Evolutionary conservation across 2,888 invertebrate species (phyloP).

Genomic region (Cordilura impudica): DNA sequence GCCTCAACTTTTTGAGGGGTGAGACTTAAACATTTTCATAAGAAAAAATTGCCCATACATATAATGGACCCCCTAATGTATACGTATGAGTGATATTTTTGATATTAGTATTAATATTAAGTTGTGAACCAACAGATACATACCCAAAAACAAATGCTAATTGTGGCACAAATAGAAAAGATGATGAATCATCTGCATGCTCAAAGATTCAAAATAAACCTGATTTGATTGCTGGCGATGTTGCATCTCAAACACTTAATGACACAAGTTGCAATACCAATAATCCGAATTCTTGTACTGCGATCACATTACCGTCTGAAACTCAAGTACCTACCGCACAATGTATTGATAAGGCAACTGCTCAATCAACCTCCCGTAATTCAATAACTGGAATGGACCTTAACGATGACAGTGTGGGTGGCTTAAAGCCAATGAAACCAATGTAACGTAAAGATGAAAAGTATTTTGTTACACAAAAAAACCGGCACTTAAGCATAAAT

Average conservation of each 20-base stretch:
- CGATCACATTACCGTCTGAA: conserved; percentile 16
- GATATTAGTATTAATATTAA: too few relatives aligned
- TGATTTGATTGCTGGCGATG: conserved; percentile 58
- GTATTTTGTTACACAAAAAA: background rate
- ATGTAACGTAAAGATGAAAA: conserved; percentile 65
- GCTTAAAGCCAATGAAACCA: conserved; percentile 64
- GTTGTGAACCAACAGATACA: background rate
- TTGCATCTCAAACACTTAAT: conserved; percentile 56
- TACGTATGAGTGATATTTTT: too few relatives aligned
- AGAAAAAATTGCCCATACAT: too few relatives aligned
- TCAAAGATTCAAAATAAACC: conserved; percentile 39
- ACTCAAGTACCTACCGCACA: conserved; percentile 45
- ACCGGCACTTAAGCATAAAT: background rate
- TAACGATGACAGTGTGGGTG: conserved; percentile 66
- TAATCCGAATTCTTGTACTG: conserved; percentile 63
- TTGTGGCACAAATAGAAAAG: conserved; percentile 12
- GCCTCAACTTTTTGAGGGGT: too few relatives aligned
- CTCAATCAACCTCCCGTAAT: conserved; percentile 66
- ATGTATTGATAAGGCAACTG: too few relatives aligned
- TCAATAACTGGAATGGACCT: conserved; percentile 71
- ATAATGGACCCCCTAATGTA: too few relatives aligned
- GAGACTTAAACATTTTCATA: too few relatives aligned
- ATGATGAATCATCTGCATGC: conserved; percentile 17
- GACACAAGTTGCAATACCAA: conserved; percentile 63
- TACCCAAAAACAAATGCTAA: background rate